These are phyloP conservation scores for Mystacornis crossleyi DNA, from an alignment of 2,113 vertebrate species.

Conservation along the genomic window DNA sequence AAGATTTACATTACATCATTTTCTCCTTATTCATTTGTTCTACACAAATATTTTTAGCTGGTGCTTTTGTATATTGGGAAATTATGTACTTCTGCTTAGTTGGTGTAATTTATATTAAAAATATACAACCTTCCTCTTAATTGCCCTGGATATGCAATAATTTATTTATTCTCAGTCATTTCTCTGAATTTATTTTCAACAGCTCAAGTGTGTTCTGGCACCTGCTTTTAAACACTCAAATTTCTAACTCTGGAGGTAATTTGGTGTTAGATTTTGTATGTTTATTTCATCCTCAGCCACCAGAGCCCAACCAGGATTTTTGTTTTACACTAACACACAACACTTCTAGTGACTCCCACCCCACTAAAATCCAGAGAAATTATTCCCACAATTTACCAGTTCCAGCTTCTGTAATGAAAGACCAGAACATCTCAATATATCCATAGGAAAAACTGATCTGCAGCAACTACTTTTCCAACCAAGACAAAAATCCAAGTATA, in stretches of 20 bases:
- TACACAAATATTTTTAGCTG: not conserved
- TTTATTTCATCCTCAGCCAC: not conserved
- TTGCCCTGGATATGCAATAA: not conserved
- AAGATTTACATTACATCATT: not conserved
- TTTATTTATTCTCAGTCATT: not conserved
- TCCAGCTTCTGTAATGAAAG: not conserved
- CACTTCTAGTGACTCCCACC: not conserved
- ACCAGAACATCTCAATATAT: not conserved
- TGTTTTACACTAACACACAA: not conserved
- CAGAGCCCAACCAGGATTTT: not conserved
- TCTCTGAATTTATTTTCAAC: not conserved
- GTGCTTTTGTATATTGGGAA: not conserved
- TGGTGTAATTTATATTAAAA: not conserved
- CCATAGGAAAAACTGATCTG: not conserved
- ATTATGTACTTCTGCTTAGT: not conserved
- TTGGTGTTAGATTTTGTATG: not conserved
- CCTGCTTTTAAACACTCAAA: not conserved
- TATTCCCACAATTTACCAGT: not conserved
- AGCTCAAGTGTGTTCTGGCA: not conserved
- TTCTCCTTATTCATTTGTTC: not conserved
- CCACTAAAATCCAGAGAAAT: not conserved
- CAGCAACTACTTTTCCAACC: not conserved
- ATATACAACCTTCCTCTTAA: not conserved
- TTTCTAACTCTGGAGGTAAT: not conserved
- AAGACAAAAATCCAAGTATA: rapidly evolving